Base-by-base conservation (phyloP, 2,888 invertebrate genomes). In the Andrena minutula region DNA sequence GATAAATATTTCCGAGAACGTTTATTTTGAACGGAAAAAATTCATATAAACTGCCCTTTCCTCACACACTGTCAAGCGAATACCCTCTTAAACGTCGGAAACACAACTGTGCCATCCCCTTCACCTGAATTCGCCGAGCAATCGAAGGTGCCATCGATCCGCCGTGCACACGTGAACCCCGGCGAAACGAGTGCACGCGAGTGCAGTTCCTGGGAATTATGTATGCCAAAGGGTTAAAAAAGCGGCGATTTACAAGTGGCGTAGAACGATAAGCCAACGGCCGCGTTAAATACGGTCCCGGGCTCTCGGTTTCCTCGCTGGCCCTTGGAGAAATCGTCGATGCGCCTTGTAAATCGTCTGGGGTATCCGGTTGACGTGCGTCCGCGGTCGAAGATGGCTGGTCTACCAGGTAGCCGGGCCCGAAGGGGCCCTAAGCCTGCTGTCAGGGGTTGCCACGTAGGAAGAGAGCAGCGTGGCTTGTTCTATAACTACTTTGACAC, bases 401-500 rank as follows among this genome's bases (percentile, higher is more conserved):
- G 41, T 60, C 51, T 30, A 12, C 64, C 76, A 79, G 79, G 83
- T 79, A 77, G 76, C 66, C 68, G 2, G 20, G 51, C 3, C 8
- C 20, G 53, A 65, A 53, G 56, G 56, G 81, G 76, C 47, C 79
- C 61, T 28, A 63, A 71, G 69, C 64, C 75, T 64, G 74, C 56
- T 64, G 82, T 75, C 88, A 82, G 86, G 87, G 64, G 86, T 86
- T 82, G 77, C 78, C 70, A 69, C 78, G 73, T 75, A 75, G 84
- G 79, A 78, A 78, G 85, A 82, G 83, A 79, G 84, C 85, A 74
- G 71, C 79, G 82, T 85, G 86, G 89, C 88, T 87, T 86, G 89
- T 89, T 85, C 86, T 88, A 89, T 88, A 85, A 89, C 91, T 93
- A 93, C 93, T 93, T 93, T 93, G 93, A 93, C 93, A 93, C 93